A percentile compares a stretch with the other conserved stretches of the same genome.
Conservation (phyloP, 1,140 invertebrate genomes). For the Drosophila tani region DNA sequence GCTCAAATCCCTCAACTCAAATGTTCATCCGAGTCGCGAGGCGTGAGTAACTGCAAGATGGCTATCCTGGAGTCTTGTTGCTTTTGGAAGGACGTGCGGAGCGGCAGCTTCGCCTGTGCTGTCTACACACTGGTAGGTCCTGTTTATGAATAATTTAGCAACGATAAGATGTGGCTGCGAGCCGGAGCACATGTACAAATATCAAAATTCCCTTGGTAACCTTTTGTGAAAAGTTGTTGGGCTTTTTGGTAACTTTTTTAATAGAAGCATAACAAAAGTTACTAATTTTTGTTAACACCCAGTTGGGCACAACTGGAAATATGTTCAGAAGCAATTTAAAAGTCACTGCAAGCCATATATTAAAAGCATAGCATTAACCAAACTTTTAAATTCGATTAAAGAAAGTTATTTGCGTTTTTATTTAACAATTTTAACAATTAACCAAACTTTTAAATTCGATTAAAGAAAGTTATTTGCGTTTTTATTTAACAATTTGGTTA, state of each 20-base stretch:
- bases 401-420: neutral
- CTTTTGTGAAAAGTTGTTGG: constrained; percentile 4
- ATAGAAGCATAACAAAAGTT: constrained; percentile 7
- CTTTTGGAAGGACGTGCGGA: constrained; percentile 91
- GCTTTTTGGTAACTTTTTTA: neutral
- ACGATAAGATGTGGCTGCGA: constrained; percentile 15
- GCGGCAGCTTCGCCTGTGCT: constrained; percentile 91
- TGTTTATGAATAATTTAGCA: constrained; percentile 23
- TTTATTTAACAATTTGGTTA: neutral
- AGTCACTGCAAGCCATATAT: neutral
- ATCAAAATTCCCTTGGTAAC: constrained; percentile 1
- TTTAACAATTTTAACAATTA: neutral
- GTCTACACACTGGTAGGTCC: constrained; percentile 90
- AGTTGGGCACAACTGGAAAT: neutral
- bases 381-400: neutral
- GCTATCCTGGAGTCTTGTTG: constrained; percentile 92
- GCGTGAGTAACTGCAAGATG: constrained; percentile 86
- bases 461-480: too few relatives aligned
- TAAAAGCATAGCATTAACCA: neutral
- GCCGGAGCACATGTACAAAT: neutral
- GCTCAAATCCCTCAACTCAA: constrained; percentile 9
- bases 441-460: neutral
- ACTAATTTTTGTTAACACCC: neutral
- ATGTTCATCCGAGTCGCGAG: constrained; percentile 38
- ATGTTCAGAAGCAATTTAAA: neutral